A percentile compares a stretch with the other conserved stretches of the same genome.
Evolutionary conservation across 53 echinoderm and acorn worm species (phyloP).

Genomic region (Echinarachnius parma): DNA sequence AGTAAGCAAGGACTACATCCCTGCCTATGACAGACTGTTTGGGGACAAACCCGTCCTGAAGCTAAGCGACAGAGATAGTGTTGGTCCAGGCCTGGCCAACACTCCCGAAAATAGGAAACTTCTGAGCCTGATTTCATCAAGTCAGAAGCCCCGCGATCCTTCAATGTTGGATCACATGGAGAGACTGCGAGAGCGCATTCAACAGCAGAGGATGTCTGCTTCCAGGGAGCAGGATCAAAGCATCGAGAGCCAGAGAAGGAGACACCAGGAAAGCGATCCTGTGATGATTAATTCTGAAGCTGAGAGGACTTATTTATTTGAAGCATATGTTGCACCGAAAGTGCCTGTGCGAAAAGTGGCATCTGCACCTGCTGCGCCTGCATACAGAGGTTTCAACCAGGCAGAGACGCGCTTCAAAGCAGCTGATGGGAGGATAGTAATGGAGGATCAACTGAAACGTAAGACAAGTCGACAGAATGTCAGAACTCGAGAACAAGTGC

Average conservation of each 20-base stretch:
- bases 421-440: slow-evolving; percentile 74
- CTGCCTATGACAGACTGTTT: slow-evolving; percentile 77
- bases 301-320: slow-evolving; percentile 14
- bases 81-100: background rate
- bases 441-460: slow-evolving; percentile 54
- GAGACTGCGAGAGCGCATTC: slow-evolving; percentile 66
- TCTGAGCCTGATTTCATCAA: slow-evolving; percentile 13
- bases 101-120: slow-evolving; percentile 1
- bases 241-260: slow-evolving; percentile 19
- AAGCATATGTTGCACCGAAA: slow-evolving; percentile 30
- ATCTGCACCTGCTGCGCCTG: slow-evolving; percentile 83
- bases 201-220: slow-evolving; percentile 56
- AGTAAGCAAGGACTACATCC: slow-evolving; percentile 68
- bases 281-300: slow-evolving; percentile 34
- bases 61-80: slow-evolving; percentile 6
- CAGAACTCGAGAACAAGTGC: slow-evolving; percentile 5
- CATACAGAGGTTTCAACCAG: slow-evolving; percentile 86
- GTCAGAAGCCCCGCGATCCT: slow-evolving; percentile 5
- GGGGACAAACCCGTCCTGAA: slow-evolving; percentile 57
- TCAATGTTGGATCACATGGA: slow-evolving; percentile 45
- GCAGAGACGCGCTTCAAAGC: slow-evolving; percentile 70
- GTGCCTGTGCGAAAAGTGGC: slow-evolving; percentile 84
- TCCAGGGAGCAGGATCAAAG: background rate
- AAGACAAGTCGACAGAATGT: slow-evolving; percentile 49
- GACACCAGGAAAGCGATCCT: slow-evolving; percentile 69